Evolutionary conservation across 2,888 invertebrate genomes (phyloP), one percentile per base, ranked within the genome.

Genomic region (Mechanitis messenoides): DNA sequence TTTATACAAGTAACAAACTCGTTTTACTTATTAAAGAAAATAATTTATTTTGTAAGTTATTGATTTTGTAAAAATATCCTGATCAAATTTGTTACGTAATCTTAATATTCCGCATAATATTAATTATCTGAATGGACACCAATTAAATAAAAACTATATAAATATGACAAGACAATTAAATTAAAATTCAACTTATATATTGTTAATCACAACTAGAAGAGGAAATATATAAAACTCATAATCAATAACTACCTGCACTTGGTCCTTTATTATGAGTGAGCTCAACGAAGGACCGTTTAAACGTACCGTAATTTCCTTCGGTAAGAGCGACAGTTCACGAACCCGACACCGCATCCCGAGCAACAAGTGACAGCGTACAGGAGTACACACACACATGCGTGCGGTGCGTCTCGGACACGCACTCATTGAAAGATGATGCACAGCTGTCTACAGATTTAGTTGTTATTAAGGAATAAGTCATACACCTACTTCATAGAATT

Each of bases 231-330:
- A 60, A 71, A 73, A 74, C 70, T 50, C 31, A 50, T 73, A 69
- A 42, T 42, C 9, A 42, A 71, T 62, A 59, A 57, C 70, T 75
- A 77, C 76, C 78, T 75, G 78, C 59, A 55, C 59, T 57, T 53
- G 62, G 54, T 58, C 61, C 61, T 66, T 66, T 70, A 67, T 68
- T 69, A 64, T 61, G 66, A 64, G 67, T 63, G 67, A 64, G 68
- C 66, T 61, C 62, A 53, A 59, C 65, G 61, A 57, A 55, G 67
- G 62, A 66, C 60, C 64, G 66, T 62, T 66, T 61, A 67, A 65
- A 65, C 64, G 57, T 65, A 62, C 63, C 62, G 66, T 69, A 64
- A 69, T 68, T 70, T 66, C 66, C 68, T 63, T 62, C 66, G 45
- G 56, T 62, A 61, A 66, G 64, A 63, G 61, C 62, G 64, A 69